Conservation (phyloP, 2,888 invertebrate genomes). For the Catocala fraxini region DNA sequence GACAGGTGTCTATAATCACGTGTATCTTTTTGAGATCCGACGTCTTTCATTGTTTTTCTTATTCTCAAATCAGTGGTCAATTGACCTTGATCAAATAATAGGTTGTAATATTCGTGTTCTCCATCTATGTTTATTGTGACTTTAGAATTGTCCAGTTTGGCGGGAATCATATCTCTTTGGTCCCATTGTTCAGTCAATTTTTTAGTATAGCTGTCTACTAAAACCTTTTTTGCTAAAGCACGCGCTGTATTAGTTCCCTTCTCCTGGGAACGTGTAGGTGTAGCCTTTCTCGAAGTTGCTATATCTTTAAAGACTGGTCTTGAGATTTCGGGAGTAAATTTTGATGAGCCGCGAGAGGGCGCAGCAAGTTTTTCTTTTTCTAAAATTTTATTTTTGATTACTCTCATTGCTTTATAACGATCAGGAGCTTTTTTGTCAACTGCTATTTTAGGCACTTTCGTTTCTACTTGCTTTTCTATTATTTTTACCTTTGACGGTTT, state of each 20-base stretch:
- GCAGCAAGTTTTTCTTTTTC: constrained; percentile 35
- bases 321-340: constrained; percentile 2
- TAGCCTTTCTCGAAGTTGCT: background rate
- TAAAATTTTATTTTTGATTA: constrained; percentile 33
- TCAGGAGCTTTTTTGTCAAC: constrained; percentile 30
- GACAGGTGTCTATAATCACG: constrained; percentile 19
- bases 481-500: constrained; percentile 28
- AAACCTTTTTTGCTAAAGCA: constrained; percentile 61
- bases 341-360: constrained; percentile 10
- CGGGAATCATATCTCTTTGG: constrained; percentile 35
- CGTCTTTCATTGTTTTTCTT: constrained; percentile 59
- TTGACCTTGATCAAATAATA: constrained; percentile 61
- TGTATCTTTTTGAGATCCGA: constrained; percentile 28
- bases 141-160: constrained; percentile 59
- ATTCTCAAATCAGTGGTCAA: constrained; percentile 61
- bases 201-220: constrained; percentile 67
- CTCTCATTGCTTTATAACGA: constrained; percentile 26
- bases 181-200: constrained; percentile 52
- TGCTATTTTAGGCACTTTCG: constrained; percentile 18
- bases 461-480: constrained; percentile 21
- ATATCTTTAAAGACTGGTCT: constrained; percentile 20
- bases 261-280: constrained; percentile 14
- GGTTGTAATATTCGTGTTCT: constrained; percentile 68
- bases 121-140: constrained; percentile 71
- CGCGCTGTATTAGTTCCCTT: constrained; percentile 58